phyloP scores from a whole-genome alignment of 2,113 vertebrate species.

The Ictalurus furcatus region DNA sequence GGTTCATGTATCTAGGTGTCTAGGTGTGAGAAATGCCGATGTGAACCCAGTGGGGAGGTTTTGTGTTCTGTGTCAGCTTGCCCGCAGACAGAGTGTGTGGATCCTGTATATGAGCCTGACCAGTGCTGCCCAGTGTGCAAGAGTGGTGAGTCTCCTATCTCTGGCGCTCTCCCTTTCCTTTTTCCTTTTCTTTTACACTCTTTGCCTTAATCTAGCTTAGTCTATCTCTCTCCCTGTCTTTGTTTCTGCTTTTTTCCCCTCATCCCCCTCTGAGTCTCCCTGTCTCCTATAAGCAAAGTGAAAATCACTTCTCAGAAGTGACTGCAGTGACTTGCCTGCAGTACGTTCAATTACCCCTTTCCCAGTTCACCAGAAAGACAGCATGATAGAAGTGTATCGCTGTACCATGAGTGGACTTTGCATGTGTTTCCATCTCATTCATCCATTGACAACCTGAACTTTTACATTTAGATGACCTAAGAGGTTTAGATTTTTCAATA shows the following conservation, averaged over 20 bases:
- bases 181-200: slow-evolving; percentile 7
- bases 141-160: slow-evolving; percentile 78
- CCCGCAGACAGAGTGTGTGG: slow-evolving; percentile 95
- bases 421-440: slow-evolving; percentile 42
- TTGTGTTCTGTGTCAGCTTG: slow-evolving; percentile 93
- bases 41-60: slow-evolving; percentile 92
- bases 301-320: slow-evolving; percentile 51
- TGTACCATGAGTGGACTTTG: slow-evolving; percentile 20
- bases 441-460: slow-evolving; percentile 7
- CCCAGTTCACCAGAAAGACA: slow-evolving; percentile 44
- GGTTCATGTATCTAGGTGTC: slow-evolving; percentile 84
- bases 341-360: slow-evolving; percentile 46
- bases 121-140: slow-evolving; percentile 99
- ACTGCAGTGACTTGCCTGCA: slow-evolving; percentile 52
- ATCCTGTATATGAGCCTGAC: slow-evolving; percentile 95
- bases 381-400: slow-evolving; percentile 14
- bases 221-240: slow-evolving; percentile 14
- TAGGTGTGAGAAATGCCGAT: slow-evolving; percentile 91
- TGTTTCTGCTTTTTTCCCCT: not conserved
- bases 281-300: slow-evolving; percentile 32
- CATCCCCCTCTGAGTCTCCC: slow-evolving; percentile 23
- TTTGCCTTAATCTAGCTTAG: slow-evolving; percentile 6
- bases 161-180: not conserved
- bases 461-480: slow-evolving; percentile 7
- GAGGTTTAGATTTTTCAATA: slow-evolving; percentile 1